phyloP scores from a whole-genome alignment of 2,797 vertebrate species.

The Brotula barbata region DNA sequence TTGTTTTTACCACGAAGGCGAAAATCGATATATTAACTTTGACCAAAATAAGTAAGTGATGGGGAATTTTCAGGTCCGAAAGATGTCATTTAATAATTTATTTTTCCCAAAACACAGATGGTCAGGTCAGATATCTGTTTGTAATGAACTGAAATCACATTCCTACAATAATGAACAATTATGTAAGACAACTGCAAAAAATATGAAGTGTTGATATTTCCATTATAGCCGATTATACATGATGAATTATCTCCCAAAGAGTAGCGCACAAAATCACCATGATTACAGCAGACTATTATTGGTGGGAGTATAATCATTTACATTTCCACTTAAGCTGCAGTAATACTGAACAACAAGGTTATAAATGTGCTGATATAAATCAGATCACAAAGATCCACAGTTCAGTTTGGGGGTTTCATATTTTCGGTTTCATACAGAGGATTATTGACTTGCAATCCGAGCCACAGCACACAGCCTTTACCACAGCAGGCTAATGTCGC shows the following conservation, averaged over 20 bases:
- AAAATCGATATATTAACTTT: constrained; percentile 24
- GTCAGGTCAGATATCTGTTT: no score
- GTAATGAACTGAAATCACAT: no score
- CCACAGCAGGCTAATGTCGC: not conserved
- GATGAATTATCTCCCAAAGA: no score
- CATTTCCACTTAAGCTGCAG: constrained; percentile 2
- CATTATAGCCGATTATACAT: no score
- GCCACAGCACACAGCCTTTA: constrained; percentile 23
- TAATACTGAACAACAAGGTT: constrained; percentile 21
- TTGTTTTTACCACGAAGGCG: constrained; percentile 10
- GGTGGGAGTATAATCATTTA: no score
- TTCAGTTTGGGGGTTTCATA: constrained; percentile 27
- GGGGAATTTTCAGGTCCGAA: constrained; percentile 7
- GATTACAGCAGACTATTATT: no score
- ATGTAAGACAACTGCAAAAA: no score
- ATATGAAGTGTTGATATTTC: no score
- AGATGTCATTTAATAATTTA: no score
- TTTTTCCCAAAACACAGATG: no score
- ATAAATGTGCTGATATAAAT: constrained; percentile 18
- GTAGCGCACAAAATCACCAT: no score
- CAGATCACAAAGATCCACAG: not conserved
- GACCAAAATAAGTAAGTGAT: constrained; percentile 24
- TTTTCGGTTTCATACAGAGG: constrained; percentile 37
- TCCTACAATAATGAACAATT: no score
- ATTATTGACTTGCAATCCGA: constrained; percentile 43